A percentile compares a stretch with the other conserved stretches of the same genome.
Evolutionary conservation across 2,888 invertebrate genomes (phyloP).

Genomic region (Sceliomorpha sp.): DNA sequence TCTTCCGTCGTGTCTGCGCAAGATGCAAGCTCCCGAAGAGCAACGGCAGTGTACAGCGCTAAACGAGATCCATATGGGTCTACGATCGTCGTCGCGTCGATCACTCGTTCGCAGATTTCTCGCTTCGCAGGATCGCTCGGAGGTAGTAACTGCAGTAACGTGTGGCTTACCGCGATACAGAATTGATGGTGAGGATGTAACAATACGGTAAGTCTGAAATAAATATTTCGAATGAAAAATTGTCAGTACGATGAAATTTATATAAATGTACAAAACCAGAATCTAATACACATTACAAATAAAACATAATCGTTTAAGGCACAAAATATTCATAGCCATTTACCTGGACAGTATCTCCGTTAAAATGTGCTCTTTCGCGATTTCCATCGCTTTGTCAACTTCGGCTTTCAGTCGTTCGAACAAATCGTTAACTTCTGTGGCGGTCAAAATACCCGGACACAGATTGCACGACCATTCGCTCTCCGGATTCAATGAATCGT

Average conservation of each 20-base stretch:
- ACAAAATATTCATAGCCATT: too few species aligned
- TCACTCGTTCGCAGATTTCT: conserved; percentile 85
- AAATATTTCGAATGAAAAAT: too few species aligned
- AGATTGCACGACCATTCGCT: conserved; percentile 89
- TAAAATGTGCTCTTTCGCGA: conserved; percentile 84
- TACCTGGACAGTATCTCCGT: conserved; percentile 85
- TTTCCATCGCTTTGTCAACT: conserved; percentile 86
- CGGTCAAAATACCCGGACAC: conserved; percentile 85
- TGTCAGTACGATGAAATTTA: neutral
- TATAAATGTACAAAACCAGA: too few species aligned
- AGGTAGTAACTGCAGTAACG: conserved; percentile 87
- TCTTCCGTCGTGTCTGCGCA: conserved; percentile 64
- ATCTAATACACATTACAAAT: too few species aligned
- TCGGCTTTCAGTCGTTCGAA: conserved; percentile 88
- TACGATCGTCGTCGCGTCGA: conserved; percentile 84
- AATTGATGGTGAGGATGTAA: conserved; percentile 93
- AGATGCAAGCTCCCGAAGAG: conserved; percentile 85
- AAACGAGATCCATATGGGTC: conserved; percentile 89
- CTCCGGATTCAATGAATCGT: conserved; percentile 86
- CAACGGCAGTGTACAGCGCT: conserved; percentile 88
- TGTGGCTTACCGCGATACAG: conserved; percentile 90
- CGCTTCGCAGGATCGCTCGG: conserved; percentile 84
- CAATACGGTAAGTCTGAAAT: conserved; percentile 77
- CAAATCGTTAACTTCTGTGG: conserved; percentile 85
- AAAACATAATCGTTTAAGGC: too few species aligned